Evolutionary conservation across 2,888 invertebrate genomes (phyloP).

Genomic region (Diachrysia chrysitis): DNA sequence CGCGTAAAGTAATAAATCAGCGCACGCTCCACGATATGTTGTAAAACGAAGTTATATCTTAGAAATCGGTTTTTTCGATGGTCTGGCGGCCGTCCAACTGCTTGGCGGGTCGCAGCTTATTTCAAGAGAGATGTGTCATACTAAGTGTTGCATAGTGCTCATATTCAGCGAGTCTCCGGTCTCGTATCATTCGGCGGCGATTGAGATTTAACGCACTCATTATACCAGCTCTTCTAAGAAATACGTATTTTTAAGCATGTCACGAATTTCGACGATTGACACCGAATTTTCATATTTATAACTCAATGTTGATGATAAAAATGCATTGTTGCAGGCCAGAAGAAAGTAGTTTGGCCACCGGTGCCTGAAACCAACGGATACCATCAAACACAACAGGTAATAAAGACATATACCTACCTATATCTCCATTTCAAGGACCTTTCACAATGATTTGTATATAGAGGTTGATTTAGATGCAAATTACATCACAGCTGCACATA

Average conservation of each 20-base stretch:
- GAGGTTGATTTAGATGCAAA: constrained; percentile 65
- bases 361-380: constrained; percentile 91
- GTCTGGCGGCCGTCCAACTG: constrained; percentile 80
- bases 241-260: constrained; percentile 50
- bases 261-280: constrained; percentile 28
- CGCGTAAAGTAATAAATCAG: constrained; percentile 48
- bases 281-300: constrained; percentile 37
- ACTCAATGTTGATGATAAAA: constrained; percentile 31
- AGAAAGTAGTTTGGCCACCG: constrained; percentile 96
- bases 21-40: constrained; percentile 47
- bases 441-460: constrained; percentile 58
- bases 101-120: constrained; percentile 80
- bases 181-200: constrained; percentile 63
- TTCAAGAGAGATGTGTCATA: constrained; percentile 84
- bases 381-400: constrained; percentile 91
- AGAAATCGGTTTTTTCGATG: constrained; percentile 74
- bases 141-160: constrained; percentile 76
- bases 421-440: constrained; percentile 16
- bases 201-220: constrained; percentile 66
- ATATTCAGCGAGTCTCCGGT: constrained; percentile 70
- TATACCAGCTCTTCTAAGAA: constrained; percentile 51
- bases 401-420: constrained; percentile 6
- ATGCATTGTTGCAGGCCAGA: constrained; percentile 91
- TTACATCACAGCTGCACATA: constrained; percentile 78
- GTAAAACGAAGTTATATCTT: constrained; percentile 59